These are phyloP conservation scores for Aythya fuligula DNA, from an alignment of 2,797 vertebrate species.

Conservation along the genomic window DNA sequence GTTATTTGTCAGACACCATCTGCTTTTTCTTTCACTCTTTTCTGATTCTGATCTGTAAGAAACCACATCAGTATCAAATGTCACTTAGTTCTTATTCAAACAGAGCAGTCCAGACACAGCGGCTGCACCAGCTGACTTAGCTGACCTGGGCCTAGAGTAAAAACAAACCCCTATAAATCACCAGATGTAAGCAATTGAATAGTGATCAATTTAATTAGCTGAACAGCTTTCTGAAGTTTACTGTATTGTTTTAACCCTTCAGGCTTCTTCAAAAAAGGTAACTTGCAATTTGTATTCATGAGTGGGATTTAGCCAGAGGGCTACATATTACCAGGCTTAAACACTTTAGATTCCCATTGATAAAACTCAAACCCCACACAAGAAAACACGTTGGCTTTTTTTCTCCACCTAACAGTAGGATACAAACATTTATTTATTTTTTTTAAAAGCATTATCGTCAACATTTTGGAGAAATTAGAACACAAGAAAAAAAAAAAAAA, in stretches of 20 bases:
- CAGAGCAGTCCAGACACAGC: constrained; percentile 90
- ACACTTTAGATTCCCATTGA: neutral
- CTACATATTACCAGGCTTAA: neutral
- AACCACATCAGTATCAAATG: constrained; percentile 88
- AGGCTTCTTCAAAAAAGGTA: constrained; percentile 65
- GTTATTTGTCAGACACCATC: constrained; percentile 65
- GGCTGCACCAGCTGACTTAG: constrained; percentile 88
- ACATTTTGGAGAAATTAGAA: neutral
- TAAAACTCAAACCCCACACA: neutral
- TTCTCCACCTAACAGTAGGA: neutral
- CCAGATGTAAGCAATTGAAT: constrained; percentile 92
- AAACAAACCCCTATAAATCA: constrained; percentile 90
- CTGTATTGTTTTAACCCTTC: constrained; percentile 81
- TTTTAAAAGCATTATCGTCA: neutral
- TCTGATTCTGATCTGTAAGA: constrained; percentile 75
- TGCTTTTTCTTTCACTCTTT: constrained; percentile 74
- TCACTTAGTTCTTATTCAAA: constrained; percentile 91
- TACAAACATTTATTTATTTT: neutral
- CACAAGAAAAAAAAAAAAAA: neutral
- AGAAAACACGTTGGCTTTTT: neutral
- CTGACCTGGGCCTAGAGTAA: constrained; percentile 87
- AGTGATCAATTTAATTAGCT: constrained; percentile 93
- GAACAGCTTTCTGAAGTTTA: constrained; percentile 90
- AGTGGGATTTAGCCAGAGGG: constrained; percentile 1
- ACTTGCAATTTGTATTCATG: constrained; percentile 41